These are phyloP conservation scores for Epizoanthus ramosus DNA, from an alignment of 92 coral and sea anemone species.

Conservation along the genomic window DNA sequence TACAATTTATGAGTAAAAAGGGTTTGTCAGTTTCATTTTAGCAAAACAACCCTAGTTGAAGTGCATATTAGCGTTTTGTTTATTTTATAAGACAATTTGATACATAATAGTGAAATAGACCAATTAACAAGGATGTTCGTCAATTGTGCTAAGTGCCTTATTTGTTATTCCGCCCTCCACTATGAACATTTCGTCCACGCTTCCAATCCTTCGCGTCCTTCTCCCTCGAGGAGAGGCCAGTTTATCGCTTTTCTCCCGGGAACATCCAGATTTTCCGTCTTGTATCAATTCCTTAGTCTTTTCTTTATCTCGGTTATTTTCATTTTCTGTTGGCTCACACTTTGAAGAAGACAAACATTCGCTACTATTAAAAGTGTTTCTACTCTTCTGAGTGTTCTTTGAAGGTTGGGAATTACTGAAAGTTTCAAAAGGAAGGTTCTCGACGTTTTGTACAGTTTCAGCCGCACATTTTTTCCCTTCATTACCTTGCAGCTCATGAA, in stretches of 20 bases:
- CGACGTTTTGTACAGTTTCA: slow-evolving; percentile 5
- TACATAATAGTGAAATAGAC: too few species aligned
- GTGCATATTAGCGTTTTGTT: too few species aligned
- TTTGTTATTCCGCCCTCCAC: background rate
- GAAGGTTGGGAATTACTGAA: background rate
- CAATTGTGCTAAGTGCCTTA: slow-evolving; percentile 4
- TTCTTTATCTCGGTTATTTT: too few species aligned
- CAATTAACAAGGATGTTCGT: slow-evolving; percentile 10
- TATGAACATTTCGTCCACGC: background rate
- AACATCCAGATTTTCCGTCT: too few species aligned
- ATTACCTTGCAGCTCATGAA: background rate
- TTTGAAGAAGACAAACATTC: background rate
- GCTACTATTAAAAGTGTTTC: background rate
- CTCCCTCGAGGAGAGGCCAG: slow-evolving; percentile 11
- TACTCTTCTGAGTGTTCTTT: background rate
- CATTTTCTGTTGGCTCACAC: background rate
- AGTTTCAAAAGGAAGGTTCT: slow-evolving; percentile 17
- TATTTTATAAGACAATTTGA: too few species aligned
- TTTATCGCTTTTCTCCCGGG: background rate
- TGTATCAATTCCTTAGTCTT: too few species aligned
- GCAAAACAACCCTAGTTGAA: too few species aligned
- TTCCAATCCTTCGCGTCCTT: slow-evolving; percentile 1
- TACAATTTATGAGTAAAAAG: too few species aligned
- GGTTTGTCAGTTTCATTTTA: too few species aligned
- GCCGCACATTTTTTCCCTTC: background rate